Percentiles rank a stretch among this genome's conserved stretches.
phyloP scores from a whole-genome alignment of 1,140 invertebrate species.

The Papilio glaucus region DNA sequence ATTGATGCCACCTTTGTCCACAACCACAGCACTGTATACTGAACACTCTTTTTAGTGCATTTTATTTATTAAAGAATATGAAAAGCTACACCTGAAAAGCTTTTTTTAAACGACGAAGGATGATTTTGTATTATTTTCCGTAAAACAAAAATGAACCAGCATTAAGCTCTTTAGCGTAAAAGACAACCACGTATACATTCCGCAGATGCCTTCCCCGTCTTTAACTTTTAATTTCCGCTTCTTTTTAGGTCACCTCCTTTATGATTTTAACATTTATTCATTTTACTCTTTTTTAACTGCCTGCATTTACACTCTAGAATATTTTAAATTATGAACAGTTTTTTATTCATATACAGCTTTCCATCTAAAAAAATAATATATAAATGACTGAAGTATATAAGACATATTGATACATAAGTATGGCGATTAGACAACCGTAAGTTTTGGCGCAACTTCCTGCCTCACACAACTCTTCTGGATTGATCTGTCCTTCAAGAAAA shows the following conservation, averaged over 20 bases:
- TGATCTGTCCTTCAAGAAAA: no score
- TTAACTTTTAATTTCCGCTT: slow-evolving; percentile 12
- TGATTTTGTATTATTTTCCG: background rate
- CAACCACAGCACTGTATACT: no score
- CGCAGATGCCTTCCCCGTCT: background rate
- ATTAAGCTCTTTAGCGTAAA: slow-evolving; percentile 4
- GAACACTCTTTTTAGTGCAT: no score
- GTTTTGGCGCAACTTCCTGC: no score
- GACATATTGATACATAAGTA: no score
- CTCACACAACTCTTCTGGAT: no score
- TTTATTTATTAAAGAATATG: background rate
- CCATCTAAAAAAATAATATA: no score
- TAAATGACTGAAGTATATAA: no score
- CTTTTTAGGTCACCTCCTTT: slow-evolving; percentile 24
- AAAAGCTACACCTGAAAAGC: background rate
- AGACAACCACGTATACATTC: slow-evolving; percentile 9
- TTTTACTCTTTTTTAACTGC: slow-evolving; percentile 4
- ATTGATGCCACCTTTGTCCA: no score
- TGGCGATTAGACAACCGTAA: no score
- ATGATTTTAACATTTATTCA: slow-evolving; percentile 5
- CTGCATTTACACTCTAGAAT: background rate
- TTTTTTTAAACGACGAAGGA: background rate
- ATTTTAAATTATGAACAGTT: no score
- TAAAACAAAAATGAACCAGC: background rate
- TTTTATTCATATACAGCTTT: no score